Conservation (phyloP, 2,888 invertebrate genomes). For the Agrotis exclamationis region DNA sequence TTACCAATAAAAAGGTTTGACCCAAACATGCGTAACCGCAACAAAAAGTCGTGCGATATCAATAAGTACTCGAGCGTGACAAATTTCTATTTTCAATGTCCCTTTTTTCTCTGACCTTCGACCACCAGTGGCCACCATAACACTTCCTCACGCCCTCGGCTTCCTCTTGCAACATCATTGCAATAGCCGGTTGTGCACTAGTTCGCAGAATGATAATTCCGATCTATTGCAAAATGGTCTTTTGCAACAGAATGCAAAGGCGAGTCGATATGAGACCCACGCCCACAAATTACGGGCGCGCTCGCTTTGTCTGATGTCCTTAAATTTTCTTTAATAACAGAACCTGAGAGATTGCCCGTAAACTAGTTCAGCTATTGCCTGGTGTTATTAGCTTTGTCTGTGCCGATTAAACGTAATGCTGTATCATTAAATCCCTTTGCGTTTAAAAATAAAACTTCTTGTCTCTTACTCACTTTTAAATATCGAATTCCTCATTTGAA, state of each 20-base stretch:
- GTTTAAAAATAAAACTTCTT: neutral
- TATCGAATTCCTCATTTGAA: constrained; percentile 2
- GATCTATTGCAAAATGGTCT: constrained; percentile 85
- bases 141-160: constrained; percentile 83
- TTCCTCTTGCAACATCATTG: constrained; percentile 83
- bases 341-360: constrained; percentile 51
- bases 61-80: constrained; percentile 69
- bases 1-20: constrained; percentile 32
- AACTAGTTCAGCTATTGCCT: constrained; percentile 40
- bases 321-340: constrained; percentile 70
- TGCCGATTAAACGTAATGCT: constrained; percentile 16
- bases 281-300: constrained; percentile 84
- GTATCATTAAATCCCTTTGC: constrained; percentile 26
- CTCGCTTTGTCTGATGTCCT: constrained; percentile 82
- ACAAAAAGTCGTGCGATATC: constrained; percentile 59
- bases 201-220: constrained; percentile 90
- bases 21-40: constrained; percentile 50
- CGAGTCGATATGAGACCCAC: constrained; percentile 84
- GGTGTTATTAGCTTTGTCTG: constrained; percentile 37
- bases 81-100: constrained; percentile 80
- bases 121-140: constrained; percentile 80
- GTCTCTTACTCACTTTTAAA: constrained; percentile 11
- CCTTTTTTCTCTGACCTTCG: constrained; percentile 81
- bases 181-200: constrained; percentile 87
- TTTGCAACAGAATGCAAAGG: constrained; percentile 87